These are phyloP conservation scores for Gobio occitaniae DNA, from an alignment of 2,797 vertebrate genomes.

Conservation along the genomic window DNA sequence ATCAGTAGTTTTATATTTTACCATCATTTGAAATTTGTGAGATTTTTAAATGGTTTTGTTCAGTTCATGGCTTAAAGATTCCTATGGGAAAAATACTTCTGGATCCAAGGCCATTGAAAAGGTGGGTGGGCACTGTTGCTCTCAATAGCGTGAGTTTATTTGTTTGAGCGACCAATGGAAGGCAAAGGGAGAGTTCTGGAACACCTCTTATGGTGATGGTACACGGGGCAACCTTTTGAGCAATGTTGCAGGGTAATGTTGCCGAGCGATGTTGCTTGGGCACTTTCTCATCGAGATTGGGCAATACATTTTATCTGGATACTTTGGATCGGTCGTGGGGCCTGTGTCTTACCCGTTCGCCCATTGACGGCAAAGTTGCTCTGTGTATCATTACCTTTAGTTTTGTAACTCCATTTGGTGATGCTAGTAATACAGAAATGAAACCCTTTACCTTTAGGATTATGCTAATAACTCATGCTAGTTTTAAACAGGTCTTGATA, in stretches of 20 bases:
- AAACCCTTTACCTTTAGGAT: neutral
- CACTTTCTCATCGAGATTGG: no score
- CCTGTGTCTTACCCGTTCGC: no score
- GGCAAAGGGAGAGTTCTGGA: neutral
- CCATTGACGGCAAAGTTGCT: no score
- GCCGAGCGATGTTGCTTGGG: no score
- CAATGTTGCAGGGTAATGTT: no score
- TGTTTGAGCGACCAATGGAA: conserved; percentile 1
- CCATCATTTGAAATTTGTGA: no score
- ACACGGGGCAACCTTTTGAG: no score
- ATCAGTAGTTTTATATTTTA: no score
- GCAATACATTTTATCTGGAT: no score
- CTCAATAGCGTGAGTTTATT: neutral
- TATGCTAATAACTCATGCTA: neutral
- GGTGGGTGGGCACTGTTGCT: neutral
- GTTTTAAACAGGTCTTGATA: neutral
- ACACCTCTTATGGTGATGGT: neutral
- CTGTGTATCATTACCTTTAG: neutral
- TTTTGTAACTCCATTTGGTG: neutral
- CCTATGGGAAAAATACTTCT: neutral
- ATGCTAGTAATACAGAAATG: neutral
- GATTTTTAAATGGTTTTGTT: neutral
- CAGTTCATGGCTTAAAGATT: neutral
- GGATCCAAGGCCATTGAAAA: neutral
- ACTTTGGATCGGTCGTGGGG: no score